Percentiles rank a stretch among this genome's conserved stretches.
These are phyloP conservation scores for Berghia stephanieae DNA, from an alignment of 1,140 invertebrate species.

Conservation along the genomic window DNA sequence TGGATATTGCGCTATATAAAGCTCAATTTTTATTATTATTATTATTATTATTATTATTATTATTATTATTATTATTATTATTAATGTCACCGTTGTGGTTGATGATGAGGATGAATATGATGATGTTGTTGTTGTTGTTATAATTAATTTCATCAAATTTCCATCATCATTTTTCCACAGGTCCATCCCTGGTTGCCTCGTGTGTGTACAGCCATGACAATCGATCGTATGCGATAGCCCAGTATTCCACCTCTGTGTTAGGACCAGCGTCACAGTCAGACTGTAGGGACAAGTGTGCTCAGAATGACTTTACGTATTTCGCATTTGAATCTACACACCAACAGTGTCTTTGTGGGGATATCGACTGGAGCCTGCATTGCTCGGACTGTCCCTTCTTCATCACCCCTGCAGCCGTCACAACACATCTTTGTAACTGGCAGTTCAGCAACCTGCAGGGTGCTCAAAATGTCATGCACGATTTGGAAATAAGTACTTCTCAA, in stretches of 20 bases:
- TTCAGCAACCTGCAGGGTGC: constrained; percentile 12
- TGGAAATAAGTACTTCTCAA: background rate
- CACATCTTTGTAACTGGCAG: background rate
- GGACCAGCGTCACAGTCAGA: background rate
- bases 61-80: too few relatives aligned
- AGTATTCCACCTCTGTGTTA: background rate
- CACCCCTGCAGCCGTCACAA: background rate
- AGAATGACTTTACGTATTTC: constrained; percentile 1
- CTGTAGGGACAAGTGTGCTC: constrained; percentile 22
- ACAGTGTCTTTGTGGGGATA: constrained; percentile 23
- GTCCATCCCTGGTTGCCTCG: constrained; percentile 1
- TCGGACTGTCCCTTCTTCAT: background rate
- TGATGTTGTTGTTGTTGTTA: too few relatives aligned
- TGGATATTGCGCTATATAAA: too few relatives aligned
- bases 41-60: too few relatives aligned
- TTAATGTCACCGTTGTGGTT: too few relatives aligned
- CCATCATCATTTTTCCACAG: too few relatives aligned
- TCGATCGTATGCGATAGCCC: constrained; percentile 8
- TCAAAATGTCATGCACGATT: constrained; percentile 12
- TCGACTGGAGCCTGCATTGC: background rate
- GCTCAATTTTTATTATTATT: too few relatives aligned
- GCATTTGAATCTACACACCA: constrained; percentile 9
- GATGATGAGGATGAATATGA: too few relatives aligned
- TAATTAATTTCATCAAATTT: too few relatives aligned
- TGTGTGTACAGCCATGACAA: constrained; percentile 25